These are phyloP conservation scores for Intellagama lesueurii DNA, from an alignment of 2,797 vertebrate species.

Conservation along the genomic window DNA sequence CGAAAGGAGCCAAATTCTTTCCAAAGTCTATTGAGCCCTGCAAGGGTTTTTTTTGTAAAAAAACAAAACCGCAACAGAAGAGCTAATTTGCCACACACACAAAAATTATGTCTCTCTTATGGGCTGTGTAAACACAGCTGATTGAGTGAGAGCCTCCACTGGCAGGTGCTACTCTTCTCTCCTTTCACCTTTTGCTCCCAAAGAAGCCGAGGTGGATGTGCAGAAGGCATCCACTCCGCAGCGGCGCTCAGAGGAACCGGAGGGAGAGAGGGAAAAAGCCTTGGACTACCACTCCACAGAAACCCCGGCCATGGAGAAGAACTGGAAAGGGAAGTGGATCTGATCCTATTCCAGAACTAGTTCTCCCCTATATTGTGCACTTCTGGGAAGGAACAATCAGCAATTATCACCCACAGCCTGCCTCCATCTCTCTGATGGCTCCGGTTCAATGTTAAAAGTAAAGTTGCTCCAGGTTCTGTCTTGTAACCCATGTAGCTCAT, in stretches of 20 bases:
- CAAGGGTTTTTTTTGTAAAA: background rate
- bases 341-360: background rate
- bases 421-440: background rate
- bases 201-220: background rate
- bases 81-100: slow-evolving; percentile 1
- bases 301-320: background rate
- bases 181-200: background rate
- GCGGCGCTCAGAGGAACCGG: too few relatives aligned
- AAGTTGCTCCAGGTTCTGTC: background rate
- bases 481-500: background rate
- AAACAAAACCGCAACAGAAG: background rate
- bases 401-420: background rate
- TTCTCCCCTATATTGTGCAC: too few relatives aligned
- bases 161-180: background rate
- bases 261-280: background rate
- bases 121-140: slow-evolving; percentile 9
- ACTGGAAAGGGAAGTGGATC: too few relatives aligned
- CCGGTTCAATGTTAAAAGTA: too few relatives aligned
- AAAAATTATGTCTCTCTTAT: slow-evolving; percentile 21
- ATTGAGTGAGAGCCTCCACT: background rate
- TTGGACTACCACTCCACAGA: background rate
- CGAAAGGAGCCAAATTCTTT: background rate
- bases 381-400: background rate
- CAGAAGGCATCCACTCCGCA: background rate
- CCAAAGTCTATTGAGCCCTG: background rate